Evolutionary conservation across 1,140 invertebrate species (phyloP), one percentile per base, ranked within the genome.

Genomic region (Macrotrachela quadricornifera): DNA sequence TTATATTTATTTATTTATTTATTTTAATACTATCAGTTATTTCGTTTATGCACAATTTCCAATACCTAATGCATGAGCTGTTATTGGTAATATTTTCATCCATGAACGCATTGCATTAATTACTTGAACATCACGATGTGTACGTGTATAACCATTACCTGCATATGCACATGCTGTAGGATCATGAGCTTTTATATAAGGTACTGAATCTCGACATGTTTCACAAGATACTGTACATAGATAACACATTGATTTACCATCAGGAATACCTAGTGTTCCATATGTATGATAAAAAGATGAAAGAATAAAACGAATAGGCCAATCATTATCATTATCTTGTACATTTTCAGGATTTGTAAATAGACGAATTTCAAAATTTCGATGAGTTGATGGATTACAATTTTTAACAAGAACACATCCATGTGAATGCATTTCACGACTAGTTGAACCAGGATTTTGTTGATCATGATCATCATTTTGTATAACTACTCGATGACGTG

Each of bases 381-480:
- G 18, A 30, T 53, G 51, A 43, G 46, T 44, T 12, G 16, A 18
- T 30, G 17, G 36, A 6, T 44, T 37, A 53, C 51, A 53, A 43
- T 53, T 53, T 48, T 53, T 53, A 11, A 53, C 51, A 10, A 53
- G 36, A 41, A 53, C 51, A 38, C 51, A 53, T 36, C 51, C 51
- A 36, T 39, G 46, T 16, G 44, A 37, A 17, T 37, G 44, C 51
- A 53, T 53, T 12, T 53, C 51, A 39, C 51, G 46, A 13, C 45
- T 47, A 21, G 44, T 53, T 15, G 44, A 46, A 17, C 51, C 51
- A 10, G 51, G 51, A 41, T 53, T 38, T 18, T 53, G 51, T 47
- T 53, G 51, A 53, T 53, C 51, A 30, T 53, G 51, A 42, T 53
- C 51, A 53, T 53, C 51, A 48, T 53, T 53, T 40, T 53, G 51